These are phyloP conservation scores for Elmis aenea DNA, from an alignment of 2,888 invertebrate species.

Conservation along the genomic window DNA sequence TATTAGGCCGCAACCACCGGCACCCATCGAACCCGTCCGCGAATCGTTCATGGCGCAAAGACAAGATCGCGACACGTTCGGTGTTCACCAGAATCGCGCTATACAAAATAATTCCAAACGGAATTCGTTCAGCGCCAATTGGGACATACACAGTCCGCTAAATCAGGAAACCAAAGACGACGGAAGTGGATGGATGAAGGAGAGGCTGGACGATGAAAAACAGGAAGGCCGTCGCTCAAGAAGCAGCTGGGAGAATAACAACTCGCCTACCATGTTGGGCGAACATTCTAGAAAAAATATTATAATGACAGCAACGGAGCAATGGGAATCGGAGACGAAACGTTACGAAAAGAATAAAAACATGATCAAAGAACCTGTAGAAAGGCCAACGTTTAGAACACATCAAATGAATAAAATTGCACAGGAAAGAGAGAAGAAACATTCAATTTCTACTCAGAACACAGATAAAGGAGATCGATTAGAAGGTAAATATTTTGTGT, in stretches of 20 bases:
- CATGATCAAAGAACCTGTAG: conserved; percentile 42
- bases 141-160: conserved; percentile 43
- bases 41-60: conserved; percentile 62
- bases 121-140: conserved; percentile 46
- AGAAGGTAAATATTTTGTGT: conserved; percentile 42
- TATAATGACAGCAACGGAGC: conserved; percentile 21
- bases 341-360: conserved; percentile 24
- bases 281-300: conserved; percentile 36
- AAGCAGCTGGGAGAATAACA: conserved; percentile 47
- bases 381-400: conserved; percentile 66
- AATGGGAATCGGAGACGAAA: conserved; percentile 27
- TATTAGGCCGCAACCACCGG: conserved; percentile 59
- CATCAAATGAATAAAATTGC: conserved; percentile 56
- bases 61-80: conserved; percentile 68
- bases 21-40: conserved; percentile 58
- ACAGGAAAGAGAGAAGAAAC: conserved; percentile 66
- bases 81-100: conserved; percentile 60
- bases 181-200: conserved; percentile 48
- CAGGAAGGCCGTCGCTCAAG: conserved; percentile 34
- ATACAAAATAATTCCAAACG: conserved; percentile 41
- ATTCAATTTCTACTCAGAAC: conserved; percentile 69
- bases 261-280: conserved; percentile 45
- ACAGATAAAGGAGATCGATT: conserved; percentile 64
- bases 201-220: conserved; percentile 38
- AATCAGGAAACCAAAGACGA: conserved; percentile 44